A percentile compares a stretch with the other conserved stretches of the same genome.
Conservation (phyloP, 2,113 vertebrate species). For the Jacana jacana region DNA sequence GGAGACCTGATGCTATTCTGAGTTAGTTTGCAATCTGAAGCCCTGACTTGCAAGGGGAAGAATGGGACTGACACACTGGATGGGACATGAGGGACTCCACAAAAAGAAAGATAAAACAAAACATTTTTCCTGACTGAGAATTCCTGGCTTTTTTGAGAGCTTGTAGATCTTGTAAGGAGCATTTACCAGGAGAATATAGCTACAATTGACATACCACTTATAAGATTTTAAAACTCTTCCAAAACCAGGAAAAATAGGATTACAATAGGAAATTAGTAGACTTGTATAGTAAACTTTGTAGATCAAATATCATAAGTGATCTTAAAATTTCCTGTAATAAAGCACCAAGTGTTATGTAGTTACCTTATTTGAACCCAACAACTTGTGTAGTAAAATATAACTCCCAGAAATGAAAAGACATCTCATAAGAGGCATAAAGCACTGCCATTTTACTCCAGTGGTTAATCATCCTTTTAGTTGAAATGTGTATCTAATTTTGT, state of each 20-base stretch:
- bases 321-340: not conserved
- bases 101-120: not conserved
- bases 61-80: not conserved
- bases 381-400: not conserved
- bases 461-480: not conserved
- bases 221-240: not conserved
- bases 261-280: not conserved
- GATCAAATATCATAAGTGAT: not conserved
- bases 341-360: not conserved
- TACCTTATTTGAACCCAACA: not conserved
- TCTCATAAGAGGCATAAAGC: not conserved
- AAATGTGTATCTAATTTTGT: not conserved
- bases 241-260: not conserved
- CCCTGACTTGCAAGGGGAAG: not conserved
- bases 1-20: not conserved
- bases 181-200: not conserved
- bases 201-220: not conserved
- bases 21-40: not conserved
- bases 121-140: not conserved
- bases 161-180: not conserved
- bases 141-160: not conserved
- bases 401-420: not conserved
- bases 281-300: not conserved
- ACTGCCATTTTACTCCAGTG: not conserved
- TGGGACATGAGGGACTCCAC: fast-evolving